These are phyloP conservation scores for Halocaridina rubra DNA, from an alignment of 2,888 invertebrate species.

Conservation along the genomic window DNA sequence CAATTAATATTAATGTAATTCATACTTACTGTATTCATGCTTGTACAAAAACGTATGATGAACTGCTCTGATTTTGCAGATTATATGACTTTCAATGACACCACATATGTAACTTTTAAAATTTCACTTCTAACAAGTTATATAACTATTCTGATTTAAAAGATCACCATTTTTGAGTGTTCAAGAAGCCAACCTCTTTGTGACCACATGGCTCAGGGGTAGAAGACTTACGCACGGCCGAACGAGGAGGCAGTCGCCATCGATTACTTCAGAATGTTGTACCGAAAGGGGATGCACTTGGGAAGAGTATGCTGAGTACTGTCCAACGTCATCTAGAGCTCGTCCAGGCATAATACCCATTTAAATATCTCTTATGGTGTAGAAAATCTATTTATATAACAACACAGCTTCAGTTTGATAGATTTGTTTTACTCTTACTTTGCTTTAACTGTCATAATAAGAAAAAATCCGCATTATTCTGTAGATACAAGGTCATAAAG, in stretches of 20 bases:
- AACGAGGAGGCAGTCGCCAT: conserved; percentile 66
- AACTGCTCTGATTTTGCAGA: too few relatives aligned
- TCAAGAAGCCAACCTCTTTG: conserved; percentile 67
- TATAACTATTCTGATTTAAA: too few relatives aligned
- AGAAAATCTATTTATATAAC: neutral
- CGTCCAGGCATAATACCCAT: neutral
- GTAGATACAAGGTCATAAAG: neutral
- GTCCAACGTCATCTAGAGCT: conserved; percentile 72
- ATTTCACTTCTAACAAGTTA: too few relatives aligned
- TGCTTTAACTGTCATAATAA: neutral
- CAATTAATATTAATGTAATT: too few relatives aligned
- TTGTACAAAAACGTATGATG: too few relatives aligned
- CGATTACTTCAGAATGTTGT: conserved; percentile 75
- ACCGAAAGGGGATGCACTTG: conserved; percentile 73
- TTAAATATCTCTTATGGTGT: neutral
- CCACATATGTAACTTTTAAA: too few relatives aligned
- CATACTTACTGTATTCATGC: too few relatives aligned
- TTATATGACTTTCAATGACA: too few relatives aligned
- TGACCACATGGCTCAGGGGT: conserved; percentile 61
- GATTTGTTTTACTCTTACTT: too few relatives aligned
- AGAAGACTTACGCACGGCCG: conserved; percentile 50
- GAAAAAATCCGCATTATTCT: neutral
- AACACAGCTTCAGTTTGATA: too few relatives aligned
- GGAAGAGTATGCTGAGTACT: conserved; percentile 77
- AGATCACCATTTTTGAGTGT: conserved; percentile 69